Conservation (phyloP, 2,888 invertebrate genomes). For the Embidobia sp. region DNA sequence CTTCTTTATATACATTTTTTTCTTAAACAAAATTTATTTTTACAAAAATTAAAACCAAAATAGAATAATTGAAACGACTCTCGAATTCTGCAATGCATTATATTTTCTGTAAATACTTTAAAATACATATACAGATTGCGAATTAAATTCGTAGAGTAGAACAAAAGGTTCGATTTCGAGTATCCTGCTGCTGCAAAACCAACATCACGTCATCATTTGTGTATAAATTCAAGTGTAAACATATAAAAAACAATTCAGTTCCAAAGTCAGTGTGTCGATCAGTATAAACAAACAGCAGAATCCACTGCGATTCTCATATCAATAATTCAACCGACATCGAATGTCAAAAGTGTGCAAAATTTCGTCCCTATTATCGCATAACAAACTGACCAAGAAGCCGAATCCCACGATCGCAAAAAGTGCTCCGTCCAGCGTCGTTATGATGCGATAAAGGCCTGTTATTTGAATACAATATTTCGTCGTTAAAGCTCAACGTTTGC, state of each 20-base stretch:
- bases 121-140: slow-evolving; percentile 49
- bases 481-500: no score
- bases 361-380: no score
- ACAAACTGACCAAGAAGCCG: no score
- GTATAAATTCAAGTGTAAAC: slow-evolving; percentile 42
- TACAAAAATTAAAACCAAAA: no score
- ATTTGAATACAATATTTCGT: no score
- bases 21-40: no score
- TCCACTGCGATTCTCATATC: neutral
- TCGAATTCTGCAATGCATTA: slow-evolving; percentile 53
- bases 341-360: neutral
- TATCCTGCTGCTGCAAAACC: slow-evolving; percentile 42
- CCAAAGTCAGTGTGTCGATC: slow-evolving; percentile 3
- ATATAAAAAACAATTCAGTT: slow-evolving; percentile 27
- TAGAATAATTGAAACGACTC: no score
- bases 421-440: no score
- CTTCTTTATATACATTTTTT: no score
- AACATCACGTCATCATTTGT: slow-evolving; percentile 34
- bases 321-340: neutral
- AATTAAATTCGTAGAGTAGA: slow-evolving; percentile 30
- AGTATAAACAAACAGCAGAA: neutral
- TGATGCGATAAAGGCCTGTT: no score
- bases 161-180: slow-evolving; percentile 20
- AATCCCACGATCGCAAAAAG: no score
- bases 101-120: slow-evolving; percentile 55